phyloP scores from a whole-genome alignment of 2,797 vertebrate species.

The Natrix natrix region DNA sequence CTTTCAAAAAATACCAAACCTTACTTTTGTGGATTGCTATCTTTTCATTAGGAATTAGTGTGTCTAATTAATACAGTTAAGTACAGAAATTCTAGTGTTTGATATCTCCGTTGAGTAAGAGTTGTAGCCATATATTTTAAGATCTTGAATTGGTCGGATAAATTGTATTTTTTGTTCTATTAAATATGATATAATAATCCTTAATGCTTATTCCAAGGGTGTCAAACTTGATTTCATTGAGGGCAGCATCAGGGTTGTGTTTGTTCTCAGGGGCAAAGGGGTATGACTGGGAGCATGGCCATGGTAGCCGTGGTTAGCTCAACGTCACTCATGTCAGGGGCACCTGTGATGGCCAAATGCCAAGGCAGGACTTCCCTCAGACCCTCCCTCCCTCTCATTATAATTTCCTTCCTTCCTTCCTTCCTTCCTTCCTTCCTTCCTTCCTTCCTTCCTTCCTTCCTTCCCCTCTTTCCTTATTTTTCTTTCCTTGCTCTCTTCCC shows the following conservation, averaged over 20 bases:
- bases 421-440: too few species aligned
- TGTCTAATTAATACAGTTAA: background rate
- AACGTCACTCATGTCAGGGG: too few species aligned
- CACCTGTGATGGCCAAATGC: too few species aligned
- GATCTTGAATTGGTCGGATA: conserved; percentile 11
- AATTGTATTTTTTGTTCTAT: conserved; percentile 14
- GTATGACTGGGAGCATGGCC: too few species aligned
- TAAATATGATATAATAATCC: conserved; percentile 4
- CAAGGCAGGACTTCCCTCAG: background rate
- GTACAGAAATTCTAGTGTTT: background rate
- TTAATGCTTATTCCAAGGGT: background rate
- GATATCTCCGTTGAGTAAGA: background rate
- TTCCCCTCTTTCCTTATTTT: too few species aligned
- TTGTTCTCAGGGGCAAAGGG: too few species aligned
- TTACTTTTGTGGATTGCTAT: conserved; percentile 6
- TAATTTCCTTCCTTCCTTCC: too few species aligned
- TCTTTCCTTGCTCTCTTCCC: too few species aligned
- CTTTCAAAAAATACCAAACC: conserved; percentile 15
- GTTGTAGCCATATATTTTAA: conserved; percentile 3
- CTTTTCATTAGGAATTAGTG: conserved; percentile 23
- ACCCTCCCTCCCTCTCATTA: background rate
- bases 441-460: too few species aligned
- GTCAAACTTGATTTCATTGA: background rate
- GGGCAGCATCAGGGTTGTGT: background rate
- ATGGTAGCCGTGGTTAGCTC: too few species aligned